Evolutionary conservation across 2,113 vertebrate genomes (phyloP).

Genomic region (Cromileptes altivelis): DNA sequence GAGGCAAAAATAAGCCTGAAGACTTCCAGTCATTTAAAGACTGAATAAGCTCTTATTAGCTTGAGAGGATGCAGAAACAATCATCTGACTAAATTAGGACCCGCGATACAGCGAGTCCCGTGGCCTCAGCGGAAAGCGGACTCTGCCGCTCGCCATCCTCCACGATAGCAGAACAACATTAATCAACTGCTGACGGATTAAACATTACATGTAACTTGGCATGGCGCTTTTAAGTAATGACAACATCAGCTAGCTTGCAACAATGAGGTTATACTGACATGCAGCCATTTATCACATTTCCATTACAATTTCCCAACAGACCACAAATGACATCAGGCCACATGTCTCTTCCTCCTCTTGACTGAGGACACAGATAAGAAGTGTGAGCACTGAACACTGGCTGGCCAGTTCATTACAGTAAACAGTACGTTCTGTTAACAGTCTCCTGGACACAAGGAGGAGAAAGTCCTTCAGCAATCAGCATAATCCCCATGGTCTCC

Average conservation of each 20-base stretch:
- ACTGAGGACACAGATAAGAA: conserved; percentile 14
- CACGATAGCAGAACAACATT: conserved; percentile 47
- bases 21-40: conserved; percentile 32
- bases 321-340: conserved; percentile 27
- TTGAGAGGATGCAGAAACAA: conserved; percentile 35
- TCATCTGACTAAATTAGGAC: conserved; percentile 47
- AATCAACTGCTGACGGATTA: conserved; percentile 60
- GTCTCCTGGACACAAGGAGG: neutral
- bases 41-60: conserved; percentile 40
- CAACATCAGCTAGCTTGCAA: conserved; percentile 54
- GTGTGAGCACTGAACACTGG: neutral
- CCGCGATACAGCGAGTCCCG: conserved; percentile 15
- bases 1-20: conserved; percentile 22
- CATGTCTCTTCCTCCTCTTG: conserved; percentile 14
- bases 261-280: conserved; percentile 53
- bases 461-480: conserved; percentile 13
- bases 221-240: conserved; percentile 51
- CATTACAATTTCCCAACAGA: conserved; percentile 56
- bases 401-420: conserved; percentile 2
- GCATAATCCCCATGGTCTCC: neutral
- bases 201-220: conserved; percentile 47
- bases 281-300: conserved; percentile 60
- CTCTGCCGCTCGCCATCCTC: conserved; percentile 18
- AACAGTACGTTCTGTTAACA: conserved; percentile 11
- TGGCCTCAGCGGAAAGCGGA: conserved; percentile 14